phyloP scores from a whole-genome alignment of 2,113 vertebrate species.

The Forbesichthys papilliferus region DNA sequence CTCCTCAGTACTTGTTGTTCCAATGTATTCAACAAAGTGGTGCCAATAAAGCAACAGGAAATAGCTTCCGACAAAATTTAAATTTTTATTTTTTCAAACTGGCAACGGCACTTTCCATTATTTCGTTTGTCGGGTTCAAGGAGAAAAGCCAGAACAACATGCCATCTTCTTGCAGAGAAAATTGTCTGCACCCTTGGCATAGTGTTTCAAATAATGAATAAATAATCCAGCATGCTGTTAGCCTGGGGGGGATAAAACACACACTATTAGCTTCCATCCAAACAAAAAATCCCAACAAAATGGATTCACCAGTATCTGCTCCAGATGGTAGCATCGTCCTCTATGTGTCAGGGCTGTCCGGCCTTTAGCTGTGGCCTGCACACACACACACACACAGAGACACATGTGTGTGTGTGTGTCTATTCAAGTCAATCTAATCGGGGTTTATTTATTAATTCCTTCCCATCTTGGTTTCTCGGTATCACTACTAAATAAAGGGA shows the following conservation, averaged over 20 bases:
- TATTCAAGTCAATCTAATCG: neutral
- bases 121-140: constrained; percentile 55
- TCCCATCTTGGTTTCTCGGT: constrained; percentile 1
- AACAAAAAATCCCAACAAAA: constrained; percentile 15
- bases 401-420: neutral
- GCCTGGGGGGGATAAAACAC: constrained; percentile 61
- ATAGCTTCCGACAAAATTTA: neutral
- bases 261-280: constrained; percentile 43
- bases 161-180: constrained; percentile 42
- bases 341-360: constrained; percentile 46
- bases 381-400: constrained; percentile 20
- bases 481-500: too few relatives aligned
- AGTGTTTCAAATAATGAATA: constrained; percentile 64
- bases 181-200: constrained; percentile 58
- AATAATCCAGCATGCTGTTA: constrained; percentile 71
- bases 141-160: constrained; percentile 30
- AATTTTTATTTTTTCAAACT: constrained; percentile 10
- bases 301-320: constrained; percentile 20
- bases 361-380: constrained; percentile 34
- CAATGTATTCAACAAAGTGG: neutral
- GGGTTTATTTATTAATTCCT: constrained; percentile 10
- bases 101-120: constrained; percentile 21
- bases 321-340: constrained; percentile 64
- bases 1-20: constrained; percentile 11
- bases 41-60: neutral